Base-by-base conservation (phyloP, 2,113 vertebrate genomes). In the Colaptes auratus region DNA sequence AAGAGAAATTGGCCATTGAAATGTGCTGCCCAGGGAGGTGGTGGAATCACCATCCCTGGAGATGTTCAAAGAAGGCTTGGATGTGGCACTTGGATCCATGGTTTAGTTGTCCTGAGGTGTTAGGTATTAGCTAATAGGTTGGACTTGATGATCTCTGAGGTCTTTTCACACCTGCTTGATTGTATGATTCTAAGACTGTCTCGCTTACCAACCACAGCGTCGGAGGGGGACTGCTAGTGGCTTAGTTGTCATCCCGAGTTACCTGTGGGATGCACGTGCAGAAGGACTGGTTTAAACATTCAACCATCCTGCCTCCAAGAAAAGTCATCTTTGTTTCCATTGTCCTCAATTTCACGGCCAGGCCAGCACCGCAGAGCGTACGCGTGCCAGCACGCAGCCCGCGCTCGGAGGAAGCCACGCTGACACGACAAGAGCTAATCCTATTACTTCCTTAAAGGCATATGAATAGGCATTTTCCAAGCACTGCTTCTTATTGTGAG, bases 361-460 rank as follows among this genome's bases (percentile, higher is more conserved):
- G 90, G 36, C 31, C 69, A 64, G 82, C 23, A 58, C 52, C 56
- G 61, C 4, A 6, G 6, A 61, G 11, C 0, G 3, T 20, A 31
- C 10, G 65, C 6, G 5, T 35, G 81, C 61, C 89, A 71, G 92
- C 87, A 63, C 3, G 69, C 23, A 24, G 89, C 56, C 58, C 3
- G 67, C 79, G 20, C 31, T 86, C 12, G 31, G 86, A 92, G 90
- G 81, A 61, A 93, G 79, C 91, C 74, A 65, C 81, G n/a, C 52
- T 82, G 89, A 86, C 93, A 91, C 20, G 82, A 96, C 95, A 96
- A 95, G 94, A 86, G 75, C 88, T 96, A 95, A 97, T 96, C 94
- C 96, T 94, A 93, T 96, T 96, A 96, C 96, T 96, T 89, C 93
- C 90, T 94, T 77, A 93, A 64, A 70, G 0, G 78, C 92, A 82